Percentiles rank a stretch among this genome's conserved stretches.
These are phyloP conservation scores for Pecten maximus DNA, from an alignment of 2,888 invertebrate species.

Conservation along the genomic window DNA sequence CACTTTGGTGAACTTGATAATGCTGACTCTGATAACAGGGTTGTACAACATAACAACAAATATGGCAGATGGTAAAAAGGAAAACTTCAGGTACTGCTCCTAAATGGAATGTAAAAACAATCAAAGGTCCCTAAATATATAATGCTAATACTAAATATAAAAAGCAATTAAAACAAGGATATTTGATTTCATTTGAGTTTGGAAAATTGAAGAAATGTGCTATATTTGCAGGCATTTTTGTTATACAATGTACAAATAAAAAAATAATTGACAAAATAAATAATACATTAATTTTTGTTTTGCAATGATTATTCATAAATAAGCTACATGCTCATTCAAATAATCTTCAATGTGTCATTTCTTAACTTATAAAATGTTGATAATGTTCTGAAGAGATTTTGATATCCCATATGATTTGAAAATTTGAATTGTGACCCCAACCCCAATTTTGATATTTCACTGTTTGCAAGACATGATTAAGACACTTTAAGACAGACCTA, in stretches of 20 bases:
- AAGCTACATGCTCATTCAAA: neutral
- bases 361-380: no score
- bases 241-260: neutral
- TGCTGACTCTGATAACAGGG: neutral
- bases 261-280: neutral
- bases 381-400: no score
- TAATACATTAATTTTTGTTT: neutral
- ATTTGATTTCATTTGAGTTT: neutral
- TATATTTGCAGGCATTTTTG: neutral
- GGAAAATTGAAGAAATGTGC: neutral
- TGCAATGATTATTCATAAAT: neutral
- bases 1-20: neutral
- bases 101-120: conserved; percentile 1
- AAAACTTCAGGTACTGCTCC: neutral
- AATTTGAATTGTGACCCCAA: no score
- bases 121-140: neutral
- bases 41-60: neutral
- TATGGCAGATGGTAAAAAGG: neutral
- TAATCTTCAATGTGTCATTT: neutral
- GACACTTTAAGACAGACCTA: no score
- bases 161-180: neutral
- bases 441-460: no score
- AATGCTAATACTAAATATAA: neutral
- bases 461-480: no score
- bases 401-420: no score